A percentile compares a stretch with the other conserved stretches of the same genome.
Evolutionary conservation across 2,113 vertebrate genomes (phyloP).

Genomic region (Equus quagga): DNA sequence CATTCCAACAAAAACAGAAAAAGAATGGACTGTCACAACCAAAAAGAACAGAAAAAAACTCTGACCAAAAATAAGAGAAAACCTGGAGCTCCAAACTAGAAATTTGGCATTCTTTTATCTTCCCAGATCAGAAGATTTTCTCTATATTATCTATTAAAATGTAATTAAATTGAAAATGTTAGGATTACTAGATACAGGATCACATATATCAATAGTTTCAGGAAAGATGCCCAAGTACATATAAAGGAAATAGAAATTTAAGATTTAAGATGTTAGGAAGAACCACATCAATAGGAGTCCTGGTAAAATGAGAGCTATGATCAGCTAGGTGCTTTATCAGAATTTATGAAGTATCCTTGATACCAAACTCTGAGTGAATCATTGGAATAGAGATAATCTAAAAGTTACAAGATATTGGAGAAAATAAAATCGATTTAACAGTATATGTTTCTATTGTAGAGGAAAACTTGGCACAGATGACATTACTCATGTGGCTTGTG

Average conservation of each 20-base stretch:
- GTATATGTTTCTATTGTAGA: background rate
- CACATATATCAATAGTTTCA: background rate
- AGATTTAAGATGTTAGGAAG: background rate
- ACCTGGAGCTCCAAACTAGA: background rate
- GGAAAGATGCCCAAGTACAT: background rate
- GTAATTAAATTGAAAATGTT: background rate
- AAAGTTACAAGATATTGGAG: background rate
- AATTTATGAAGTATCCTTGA: background rate
- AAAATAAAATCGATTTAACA: background rate
- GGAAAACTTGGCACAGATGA: background rate
- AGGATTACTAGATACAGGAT: background rate
- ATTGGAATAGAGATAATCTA: background rate
- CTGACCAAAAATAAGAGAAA: background rate
- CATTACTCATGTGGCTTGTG: background rate
- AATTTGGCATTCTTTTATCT: background rate
- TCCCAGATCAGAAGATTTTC: background rate
- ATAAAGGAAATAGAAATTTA: background rate
- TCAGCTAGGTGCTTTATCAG: background rate
- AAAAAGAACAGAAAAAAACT: background rate
- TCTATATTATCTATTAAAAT: background rate
- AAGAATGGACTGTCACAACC: background rate
- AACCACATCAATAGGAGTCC: background rate
- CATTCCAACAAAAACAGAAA: background rate
- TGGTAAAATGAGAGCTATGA: background rate
- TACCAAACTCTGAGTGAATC: background rate